Percentiles rank a stretch among this genome's conserved stretches.
These are phyloP conservation scores for Oplegnathus fasciatus DNA, from an alignment of 2,113 vertebrate species.

Conservation along the genomic window DNA sequence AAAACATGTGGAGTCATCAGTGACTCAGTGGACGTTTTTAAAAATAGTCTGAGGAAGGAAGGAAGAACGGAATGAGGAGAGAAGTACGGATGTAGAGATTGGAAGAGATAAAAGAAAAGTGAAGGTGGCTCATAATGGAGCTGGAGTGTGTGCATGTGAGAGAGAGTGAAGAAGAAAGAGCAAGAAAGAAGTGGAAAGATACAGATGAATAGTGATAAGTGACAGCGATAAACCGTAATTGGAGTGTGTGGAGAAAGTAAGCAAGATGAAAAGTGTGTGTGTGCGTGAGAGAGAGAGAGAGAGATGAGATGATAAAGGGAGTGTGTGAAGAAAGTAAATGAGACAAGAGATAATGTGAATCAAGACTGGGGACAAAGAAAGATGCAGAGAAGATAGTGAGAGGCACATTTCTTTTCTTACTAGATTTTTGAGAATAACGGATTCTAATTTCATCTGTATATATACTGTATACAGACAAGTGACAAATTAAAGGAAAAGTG, in stretches of 20 bases:
- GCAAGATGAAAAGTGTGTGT: background rate
- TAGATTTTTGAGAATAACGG: background rate
- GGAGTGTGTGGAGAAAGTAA: slow-evolving; percentile 34
- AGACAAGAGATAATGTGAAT: slow-evolving; percentile 21
- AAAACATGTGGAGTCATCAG: slow-evolving; percentile 14
- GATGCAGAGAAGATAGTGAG: slow-evolving; percentile 2
- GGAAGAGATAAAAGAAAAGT: background rate
- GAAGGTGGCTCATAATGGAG: background rate
- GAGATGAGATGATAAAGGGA: slow-evolving; percentile 23
- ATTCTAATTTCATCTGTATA: no score
- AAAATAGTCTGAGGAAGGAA: slow-evolving; percentile 18
- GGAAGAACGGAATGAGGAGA: no score
- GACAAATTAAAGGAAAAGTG: no score
- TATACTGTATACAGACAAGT: no score
- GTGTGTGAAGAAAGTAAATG: slow-evolving; percentile 22
- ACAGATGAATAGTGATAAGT: slow-evolving; percentile 27
- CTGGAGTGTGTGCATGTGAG: background rate
- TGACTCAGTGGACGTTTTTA: slow-evolving; percentile 33
- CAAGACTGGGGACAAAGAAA: background rate
- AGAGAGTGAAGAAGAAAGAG: background rate
- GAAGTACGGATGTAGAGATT: background rate
- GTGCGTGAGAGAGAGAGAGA: background rate
- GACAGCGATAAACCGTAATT: background rate
- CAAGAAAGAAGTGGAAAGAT: background rate
- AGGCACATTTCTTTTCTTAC: background rate